These are phyloP conservation scores for Hydrocynus forskahlii DNA, from an alignment of 2,797 vertebrate species.

Conservation along the genomic window DNA sequence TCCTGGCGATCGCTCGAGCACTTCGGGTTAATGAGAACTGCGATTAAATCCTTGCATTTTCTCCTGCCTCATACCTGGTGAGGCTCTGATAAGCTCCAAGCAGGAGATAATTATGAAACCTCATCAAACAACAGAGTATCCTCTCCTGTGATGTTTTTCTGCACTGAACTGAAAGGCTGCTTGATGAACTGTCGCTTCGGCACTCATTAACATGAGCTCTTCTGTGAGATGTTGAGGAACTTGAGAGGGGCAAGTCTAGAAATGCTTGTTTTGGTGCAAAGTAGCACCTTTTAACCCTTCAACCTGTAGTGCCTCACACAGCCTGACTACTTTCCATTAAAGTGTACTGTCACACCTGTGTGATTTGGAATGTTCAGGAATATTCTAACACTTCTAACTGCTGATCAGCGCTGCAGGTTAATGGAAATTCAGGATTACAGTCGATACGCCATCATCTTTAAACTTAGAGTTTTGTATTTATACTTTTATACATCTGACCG, in stretches of 20 bases:
- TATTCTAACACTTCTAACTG: too few relatives aligned
- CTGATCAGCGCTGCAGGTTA: too few relatives aligned
- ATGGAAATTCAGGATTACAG: too few relatives aligned
- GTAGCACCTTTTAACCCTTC: too few relatives aligned
- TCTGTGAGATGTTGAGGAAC: background rate
- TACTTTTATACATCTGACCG: too few relatives aligned
- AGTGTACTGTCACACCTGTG: too few relatives aligned
- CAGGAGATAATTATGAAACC: conserved; percentile 54
- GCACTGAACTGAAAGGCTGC: conserved; percentile 29
- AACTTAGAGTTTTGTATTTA: too few relatives aligned
- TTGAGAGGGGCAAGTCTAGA: background rate
- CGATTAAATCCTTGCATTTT: conserved; percentile 56
- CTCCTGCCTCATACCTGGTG: conserved; percentile 46
- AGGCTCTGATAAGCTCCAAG: conserved; percentile 48
- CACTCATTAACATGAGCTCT: conserved; percentile 1
- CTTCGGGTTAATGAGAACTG: conserved; percentile 62
- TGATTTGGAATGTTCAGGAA: too few relatives aligned
- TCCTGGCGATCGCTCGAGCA: conserved; percentile 52
- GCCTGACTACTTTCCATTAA: too few relatives aligned
- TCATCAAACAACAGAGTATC: conserved; percentile 28
- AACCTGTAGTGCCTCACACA: too few relatives aligned
- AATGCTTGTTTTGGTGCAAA: background rate
- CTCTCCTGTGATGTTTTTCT: conserved; percentile 30
- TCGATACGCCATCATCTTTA: too few relatives aligned
- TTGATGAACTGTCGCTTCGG: conserved; percentile 18